phyloP scores from a whole-genome alignment of 2,888 invertebrate genomes.

The Rhagonycha fulva region DNA sequence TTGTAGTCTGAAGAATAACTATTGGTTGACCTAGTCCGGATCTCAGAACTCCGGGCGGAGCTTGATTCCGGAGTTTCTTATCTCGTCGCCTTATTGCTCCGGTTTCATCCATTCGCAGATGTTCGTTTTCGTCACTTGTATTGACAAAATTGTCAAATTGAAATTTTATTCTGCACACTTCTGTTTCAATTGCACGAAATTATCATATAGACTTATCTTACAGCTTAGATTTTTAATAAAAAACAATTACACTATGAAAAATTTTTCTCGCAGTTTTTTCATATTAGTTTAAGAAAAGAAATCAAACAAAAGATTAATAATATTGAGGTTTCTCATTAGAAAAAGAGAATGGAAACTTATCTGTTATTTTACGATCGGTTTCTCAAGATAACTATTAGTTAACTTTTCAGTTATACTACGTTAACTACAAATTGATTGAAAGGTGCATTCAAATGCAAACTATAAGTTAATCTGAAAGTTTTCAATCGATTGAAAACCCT shows the following conservation, averaged over 20 bases:
- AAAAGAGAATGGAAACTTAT: background rate
- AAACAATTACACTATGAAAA: background rate
- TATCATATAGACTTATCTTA: slow-evolving; percentile 12
- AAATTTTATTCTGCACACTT: slow-evolving; percentile 37
- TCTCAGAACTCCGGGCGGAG: slow-evolving; percentile 48
- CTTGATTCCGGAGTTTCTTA: slow-evolving; percentile 50
- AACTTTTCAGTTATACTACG: too few relatives aligned
- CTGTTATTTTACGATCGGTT: too few relatives aligned
- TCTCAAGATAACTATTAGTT: too few relatives aligned
- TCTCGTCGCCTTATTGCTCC: slow-evolving; percentile 53
- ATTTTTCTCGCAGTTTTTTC: background rate
- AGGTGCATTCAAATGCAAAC: too few relatives aligned
- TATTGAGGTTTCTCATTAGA: background rate
- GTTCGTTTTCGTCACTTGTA: slow-evolving; percentile 35
- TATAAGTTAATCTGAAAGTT: too few relatives aligned
- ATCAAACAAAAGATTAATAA: background rate
- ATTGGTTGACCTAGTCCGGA: slow-evolving; percentile 49
- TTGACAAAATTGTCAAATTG: slow-evolving; percentile 44
- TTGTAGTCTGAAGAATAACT: slow-evolving; percentile 42
- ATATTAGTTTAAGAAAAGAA: background rate
- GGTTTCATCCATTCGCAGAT: slow-evolving; percentile 45
- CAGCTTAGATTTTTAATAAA: slow-evolving; percentile 10
- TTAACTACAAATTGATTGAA: too few relatives aligned
- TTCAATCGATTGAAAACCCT: too few relatives aligned
- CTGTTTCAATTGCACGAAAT: slow-evolving; percentile 14